Evolutionary conservation across 1,140 invertebrate species (phyloP), one percentile per base, ranked within the genome.

Genomic region (Wasmannia auropunctata): DNA sequence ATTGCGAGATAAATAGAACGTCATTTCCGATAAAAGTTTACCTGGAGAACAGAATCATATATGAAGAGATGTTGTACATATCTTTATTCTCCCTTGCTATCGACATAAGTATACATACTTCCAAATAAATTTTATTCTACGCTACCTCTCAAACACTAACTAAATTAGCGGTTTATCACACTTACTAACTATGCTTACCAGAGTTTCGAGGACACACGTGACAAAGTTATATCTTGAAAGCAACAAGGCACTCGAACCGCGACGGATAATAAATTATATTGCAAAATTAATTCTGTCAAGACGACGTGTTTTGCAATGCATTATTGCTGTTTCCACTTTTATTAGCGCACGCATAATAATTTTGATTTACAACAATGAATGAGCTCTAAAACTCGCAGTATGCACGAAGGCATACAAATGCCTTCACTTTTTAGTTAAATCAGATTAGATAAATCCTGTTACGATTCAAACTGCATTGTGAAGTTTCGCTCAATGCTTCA

Each of bases 341-440:
- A 49, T 63, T 28, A 67, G 1, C 37, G 34, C 7, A 7, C 2
- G 16, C 28, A 25, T 56, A 40, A 25, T 25, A 10, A 60, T 79
- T 76, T 60, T 77, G 11, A 10, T n/a, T 19, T 60, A 43, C 16
- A 22, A 79, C 65, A 54, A 67, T 51, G 16, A 79, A 77, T 5
- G 6, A 34, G 3, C 16, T 25, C 16, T n/a, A 37, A 2, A 43
- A 49, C 14, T 63, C 16, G 22, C n/a, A 22, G n/a, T n/a, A 43
- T 76, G 43, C 19, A 65, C 3, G 14, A 31, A 43, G 19, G 14
- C 25, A 11, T 22, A 14, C 31, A 16, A 76, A n/a, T 40, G 7
- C 14, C 31, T 80, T 80, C 31, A 67, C 10, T 80, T 67, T 56
- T 67, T 67, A 40, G 16, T 67, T 67, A 14, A 65, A 54, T 80